phyloP scores from a whole-genome alignment of 2,113 vertebrate species.

The Hemiprocne comata region DNA sequence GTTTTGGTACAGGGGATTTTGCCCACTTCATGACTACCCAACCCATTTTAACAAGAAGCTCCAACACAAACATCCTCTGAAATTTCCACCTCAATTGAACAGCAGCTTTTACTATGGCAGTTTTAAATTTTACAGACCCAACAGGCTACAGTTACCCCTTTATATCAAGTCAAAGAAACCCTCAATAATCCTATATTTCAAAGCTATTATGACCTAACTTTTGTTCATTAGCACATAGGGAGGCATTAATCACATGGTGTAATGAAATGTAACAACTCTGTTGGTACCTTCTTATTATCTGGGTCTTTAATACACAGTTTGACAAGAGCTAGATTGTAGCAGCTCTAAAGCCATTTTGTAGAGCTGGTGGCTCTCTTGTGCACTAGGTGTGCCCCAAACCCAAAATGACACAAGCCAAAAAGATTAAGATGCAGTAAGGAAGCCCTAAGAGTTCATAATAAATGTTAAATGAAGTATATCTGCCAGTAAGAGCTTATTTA shows the following conservation, averaged over 20 bases:
- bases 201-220: constrained; percentile 32
- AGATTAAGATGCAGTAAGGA: not conserved
- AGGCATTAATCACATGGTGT: constrained; percentile 28
- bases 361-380: not conserved
- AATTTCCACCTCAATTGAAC: not conserved
- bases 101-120: not conserved
- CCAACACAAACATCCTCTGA: not conserved
- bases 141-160: constrained; percentile 23
- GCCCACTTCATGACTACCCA: not conserved
- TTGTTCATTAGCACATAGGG: constrained; percentile 35
- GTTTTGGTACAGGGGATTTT: not conserved
- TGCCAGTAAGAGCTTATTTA: not conserved
- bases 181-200: constrained; percentile 41
- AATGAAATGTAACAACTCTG: not conserved
- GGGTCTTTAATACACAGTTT: not conserved
- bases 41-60: not conserved
- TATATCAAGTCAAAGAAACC: constrained; percentile 50
- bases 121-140: constrained; percentile 32
- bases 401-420: not conserved
- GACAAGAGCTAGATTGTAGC: not conserved
- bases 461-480: not conserved
- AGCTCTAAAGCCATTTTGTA: not conserved
- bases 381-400: not conserved
- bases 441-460: not conserved
- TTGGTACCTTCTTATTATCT: not conserved